These are phyloP conservation scores for Tipula helvola DNA, from an alignment of 2,888 invertebrate genomes.

Conservation along the genomic window DNA sequence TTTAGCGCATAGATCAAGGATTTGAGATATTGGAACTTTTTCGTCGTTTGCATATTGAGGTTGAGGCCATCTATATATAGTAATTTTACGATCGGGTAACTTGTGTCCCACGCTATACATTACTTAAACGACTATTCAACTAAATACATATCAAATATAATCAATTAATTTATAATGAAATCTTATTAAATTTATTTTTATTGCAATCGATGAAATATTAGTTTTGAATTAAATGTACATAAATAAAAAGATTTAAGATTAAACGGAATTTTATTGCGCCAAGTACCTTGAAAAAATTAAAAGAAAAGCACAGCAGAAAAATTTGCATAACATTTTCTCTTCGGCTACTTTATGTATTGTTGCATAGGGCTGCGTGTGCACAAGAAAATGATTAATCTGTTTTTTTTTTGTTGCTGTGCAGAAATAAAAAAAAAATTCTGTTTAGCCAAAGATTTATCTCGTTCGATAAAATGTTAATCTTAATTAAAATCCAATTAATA, in stretches of 20 bases:
- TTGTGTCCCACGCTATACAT: background rate
- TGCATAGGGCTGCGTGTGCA: background rate
- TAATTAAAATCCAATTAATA: background rate
- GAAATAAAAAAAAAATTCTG: background rate
- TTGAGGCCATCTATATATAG: background rate
- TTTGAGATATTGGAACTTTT: background rate
- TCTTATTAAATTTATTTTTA: background rate
- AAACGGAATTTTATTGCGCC: background rate
- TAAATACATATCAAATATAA: background rate
- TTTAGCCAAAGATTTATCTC: background rate
- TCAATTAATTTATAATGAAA: background rate
- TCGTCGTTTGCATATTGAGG: background rate
- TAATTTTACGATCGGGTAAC: background rate
- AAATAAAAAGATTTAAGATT: background rate
- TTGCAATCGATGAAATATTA: background rate
- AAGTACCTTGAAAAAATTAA: background rate
- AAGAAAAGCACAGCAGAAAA: background rate
- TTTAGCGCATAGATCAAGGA: background rate
- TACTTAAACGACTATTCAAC: background rate
- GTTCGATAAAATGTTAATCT: background rate
- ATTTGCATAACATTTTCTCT: background rate
- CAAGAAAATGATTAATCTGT: background rate
- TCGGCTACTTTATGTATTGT: background rate
- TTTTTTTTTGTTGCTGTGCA: background rate
- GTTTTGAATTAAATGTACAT: background rate